Percentiles rank a stretch among this genome's conserved stretches.
These are phyloP conservation scores for Adelges cooleyi DNA, from an alignment of 1,140 invertebrate genomes.

Conservation along the genomic window DNA sequence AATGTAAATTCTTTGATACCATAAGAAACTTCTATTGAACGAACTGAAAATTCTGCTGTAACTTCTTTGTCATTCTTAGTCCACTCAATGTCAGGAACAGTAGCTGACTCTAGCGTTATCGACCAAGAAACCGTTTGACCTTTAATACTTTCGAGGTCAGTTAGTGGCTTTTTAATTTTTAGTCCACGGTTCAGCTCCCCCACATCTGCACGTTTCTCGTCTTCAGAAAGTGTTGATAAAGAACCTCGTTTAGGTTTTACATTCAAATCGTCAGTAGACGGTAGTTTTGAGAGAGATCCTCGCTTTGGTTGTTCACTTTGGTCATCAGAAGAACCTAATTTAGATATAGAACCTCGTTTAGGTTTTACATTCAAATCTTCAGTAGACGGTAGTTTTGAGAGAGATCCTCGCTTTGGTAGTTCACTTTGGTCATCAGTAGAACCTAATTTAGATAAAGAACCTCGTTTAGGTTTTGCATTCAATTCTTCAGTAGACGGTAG, in stretches of 20 bases:
- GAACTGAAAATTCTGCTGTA: conserved; percentile 40
- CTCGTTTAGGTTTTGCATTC: neutral
- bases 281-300: neutral
- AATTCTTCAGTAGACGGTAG: neutral
- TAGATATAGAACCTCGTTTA: neutral
- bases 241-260: conserved; percentile 6
- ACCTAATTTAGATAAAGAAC: too few species aligned
- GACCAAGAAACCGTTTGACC: conserved; percentile 56
- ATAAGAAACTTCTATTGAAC: conserved; percentile 54
- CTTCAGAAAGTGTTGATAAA: neutral
- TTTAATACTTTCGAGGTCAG: conserved; percentile 54
- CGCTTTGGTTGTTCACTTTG: neutral
- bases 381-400: too few species aligned
- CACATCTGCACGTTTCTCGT: too few species aligned
- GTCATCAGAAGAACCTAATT: neutral
- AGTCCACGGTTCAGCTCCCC: conserved; percentile 48
- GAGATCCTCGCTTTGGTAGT: too few species aligned
- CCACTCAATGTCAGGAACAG: conserved; percentile 50
- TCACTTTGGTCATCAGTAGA: too few species aligned
- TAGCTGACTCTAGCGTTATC: conserved; percentile 68
- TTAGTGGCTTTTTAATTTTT: conserved; percentile 54
- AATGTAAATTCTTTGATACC: conserved; percentile 61
- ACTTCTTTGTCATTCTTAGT: conserved; percentile 40
- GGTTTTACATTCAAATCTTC: too few species aligned
- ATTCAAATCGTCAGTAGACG: neutral